phyloP scores from a whole-genome alignment of 2,888 invertebrate species.

The Heliconius hortense region DNA sequence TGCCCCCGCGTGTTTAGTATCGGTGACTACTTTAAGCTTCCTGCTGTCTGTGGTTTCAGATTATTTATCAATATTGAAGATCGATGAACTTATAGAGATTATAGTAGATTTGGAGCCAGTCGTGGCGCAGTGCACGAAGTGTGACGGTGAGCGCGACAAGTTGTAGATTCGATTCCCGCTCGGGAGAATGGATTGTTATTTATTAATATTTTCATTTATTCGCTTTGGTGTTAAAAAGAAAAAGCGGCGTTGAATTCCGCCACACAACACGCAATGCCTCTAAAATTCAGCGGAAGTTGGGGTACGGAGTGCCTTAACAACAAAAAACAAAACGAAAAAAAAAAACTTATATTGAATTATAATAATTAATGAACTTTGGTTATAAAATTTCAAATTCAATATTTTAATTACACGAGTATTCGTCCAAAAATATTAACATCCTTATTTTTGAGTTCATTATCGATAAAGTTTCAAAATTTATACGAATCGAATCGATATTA shows the following conservation, averaged over 20 bases:
- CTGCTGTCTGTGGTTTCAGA: conserved; percentile 48
- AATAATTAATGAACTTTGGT: neutral
- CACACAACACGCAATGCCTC: too few relatives aligned
- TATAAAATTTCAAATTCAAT: neutral
- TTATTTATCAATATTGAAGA: conserved; percentile 26
- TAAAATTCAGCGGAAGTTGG: too few relatives aligned
- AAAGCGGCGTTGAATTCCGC: too few relatives aligned
- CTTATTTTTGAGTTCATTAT: neutral
- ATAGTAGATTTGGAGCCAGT: too few relatives aligned
- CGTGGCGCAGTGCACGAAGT: too few relatives aligned
- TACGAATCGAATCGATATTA: conserved; percentile 2
- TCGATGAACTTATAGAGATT: conserved; percentile 13
- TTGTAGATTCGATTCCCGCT: too few relatives aligned
- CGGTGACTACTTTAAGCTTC: conserved; percentile 56
- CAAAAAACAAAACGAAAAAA: too few relatives aligned
- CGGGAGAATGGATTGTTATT: too few relatives aligned
- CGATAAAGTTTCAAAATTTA: neutral
- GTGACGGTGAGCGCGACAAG: too few relatives aligned
- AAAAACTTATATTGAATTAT: neutral
- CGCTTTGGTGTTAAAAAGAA: too few relatives aligned
- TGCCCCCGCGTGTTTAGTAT: conserved; percentile 44
- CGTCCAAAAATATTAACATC: neutral
- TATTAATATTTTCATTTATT: too few relatives aligned
- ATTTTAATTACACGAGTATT: neutral
- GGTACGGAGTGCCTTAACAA: too few relatives aligned